Conservation (phyloP, 2,888 invertebrate species). For the Mantis religiosa region DNA sequence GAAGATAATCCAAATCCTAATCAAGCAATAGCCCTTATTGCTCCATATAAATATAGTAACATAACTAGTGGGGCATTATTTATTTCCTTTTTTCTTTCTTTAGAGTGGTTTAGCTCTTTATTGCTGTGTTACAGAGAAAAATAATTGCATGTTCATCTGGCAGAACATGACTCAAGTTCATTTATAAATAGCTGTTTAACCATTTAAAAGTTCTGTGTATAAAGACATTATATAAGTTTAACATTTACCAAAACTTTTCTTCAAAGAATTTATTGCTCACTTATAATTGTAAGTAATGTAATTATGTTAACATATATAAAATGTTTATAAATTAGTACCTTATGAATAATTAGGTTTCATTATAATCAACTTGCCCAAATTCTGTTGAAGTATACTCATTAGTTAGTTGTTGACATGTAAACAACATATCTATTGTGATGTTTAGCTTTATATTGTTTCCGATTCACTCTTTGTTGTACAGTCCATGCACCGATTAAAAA, state of each 20-base stretch:
- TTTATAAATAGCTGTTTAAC: not conserved
- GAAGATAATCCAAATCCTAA: not conserved
- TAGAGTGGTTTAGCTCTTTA: not conserved
- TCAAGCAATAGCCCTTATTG: not conserved
- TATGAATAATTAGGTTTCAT: not conserved
- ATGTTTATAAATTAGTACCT: constrained; percentile 1
- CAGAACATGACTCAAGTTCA: not conserved
- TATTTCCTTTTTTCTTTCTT: not conserved
- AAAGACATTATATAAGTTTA: not conserved
- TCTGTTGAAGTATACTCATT: constrained; percentile 4
- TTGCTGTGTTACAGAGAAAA: not conserved
- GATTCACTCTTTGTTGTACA: constrained; percentile 11
- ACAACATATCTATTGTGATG: not conserved
- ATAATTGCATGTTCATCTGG: not conserved
- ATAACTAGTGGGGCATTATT: not conserved
- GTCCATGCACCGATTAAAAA: constrained; percentile 4
- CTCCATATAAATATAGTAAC: not conserved
- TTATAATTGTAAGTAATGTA: constrained; percentile 3
- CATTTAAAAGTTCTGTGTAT: not conserved
- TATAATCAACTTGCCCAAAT: not conserved
- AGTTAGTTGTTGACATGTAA: constrained; percentile 1
- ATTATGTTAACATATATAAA: constrained; percentile 13
- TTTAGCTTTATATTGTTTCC: constrained; percentile 7
- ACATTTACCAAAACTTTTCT: constrained; percentile 6
- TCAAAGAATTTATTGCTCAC: constrained; percentile 12